Conservation (phyloP, 2,888 invertebrate species). For the Copidosoma aretas region DNA sequence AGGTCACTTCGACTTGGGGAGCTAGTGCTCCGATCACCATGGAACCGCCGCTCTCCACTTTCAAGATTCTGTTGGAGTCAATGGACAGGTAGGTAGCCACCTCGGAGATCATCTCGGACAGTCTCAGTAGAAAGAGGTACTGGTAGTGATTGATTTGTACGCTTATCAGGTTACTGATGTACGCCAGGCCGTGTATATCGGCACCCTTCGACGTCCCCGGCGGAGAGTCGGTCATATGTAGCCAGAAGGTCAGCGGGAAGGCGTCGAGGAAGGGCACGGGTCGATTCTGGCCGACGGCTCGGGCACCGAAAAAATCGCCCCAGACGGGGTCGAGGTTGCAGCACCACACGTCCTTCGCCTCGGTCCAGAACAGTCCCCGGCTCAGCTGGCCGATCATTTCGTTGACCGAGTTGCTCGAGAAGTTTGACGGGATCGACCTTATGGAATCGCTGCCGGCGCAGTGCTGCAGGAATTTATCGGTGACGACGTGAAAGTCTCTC, state of each 20-base stretch:
- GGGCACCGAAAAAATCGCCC: constrained; percentile 89
- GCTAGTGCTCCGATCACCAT: constrained; percentile 79
- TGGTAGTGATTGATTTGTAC: constrained; percentile 94
- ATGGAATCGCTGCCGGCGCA: constrained; percentile 62
- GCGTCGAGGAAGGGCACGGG: constrained; percentile 84
- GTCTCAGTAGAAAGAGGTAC: constrained; percentile 84
- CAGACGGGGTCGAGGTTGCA: constrained; percentile 88
- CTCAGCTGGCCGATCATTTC: constrained; percentile 65
- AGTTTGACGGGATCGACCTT: constrained; percentile 52
- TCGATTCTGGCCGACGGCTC: constrained; percentile 75
- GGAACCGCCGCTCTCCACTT: constrained; percentile 65
- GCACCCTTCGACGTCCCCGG: constrained; percentile 60
- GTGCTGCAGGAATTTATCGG: constrained; percentile 83
- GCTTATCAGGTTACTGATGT: constrained; percentile 84
- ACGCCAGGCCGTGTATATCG: constrained; percentile 80
- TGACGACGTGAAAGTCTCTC: constrained; percentile 77
- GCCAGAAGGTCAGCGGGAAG: constrained; percentile 87
- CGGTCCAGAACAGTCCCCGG: constrained; percentile 75
- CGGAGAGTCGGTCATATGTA: constrained; percentile 64
- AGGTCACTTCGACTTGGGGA: constrained; percentile 85
- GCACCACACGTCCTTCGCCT: constrained; percentile 89
- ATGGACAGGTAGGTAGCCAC: constrained; percentile 79
- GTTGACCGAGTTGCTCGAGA: constrained; percentile 63
- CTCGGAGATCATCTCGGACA: constrained; percentile 82
- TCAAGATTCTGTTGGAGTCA: constrained; percentile 76